phyloP scores from a whole-genome alignment of 2,797 vertebrate species.

The Otolemur crassicaudatus region DNA sequence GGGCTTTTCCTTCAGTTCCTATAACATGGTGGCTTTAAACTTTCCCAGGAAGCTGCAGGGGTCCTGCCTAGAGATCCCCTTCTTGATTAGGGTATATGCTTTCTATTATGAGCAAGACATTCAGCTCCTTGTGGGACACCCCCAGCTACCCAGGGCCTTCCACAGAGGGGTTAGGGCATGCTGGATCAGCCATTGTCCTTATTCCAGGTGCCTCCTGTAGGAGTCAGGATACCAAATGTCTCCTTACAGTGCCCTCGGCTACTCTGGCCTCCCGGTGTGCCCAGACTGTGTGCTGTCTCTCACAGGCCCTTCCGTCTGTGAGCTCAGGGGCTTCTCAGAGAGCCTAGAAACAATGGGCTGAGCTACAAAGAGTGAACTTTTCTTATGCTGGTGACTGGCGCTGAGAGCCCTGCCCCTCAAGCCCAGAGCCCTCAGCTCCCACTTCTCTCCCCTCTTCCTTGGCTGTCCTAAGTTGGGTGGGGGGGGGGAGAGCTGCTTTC shows the following conservation, averaged over 20 bases:
- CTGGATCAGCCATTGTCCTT: neutral
- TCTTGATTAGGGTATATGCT: neutral
- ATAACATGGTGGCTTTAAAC: neutral
- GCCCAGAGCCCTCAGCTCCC: accelerated
- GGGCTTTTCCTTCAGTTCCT: neutral
- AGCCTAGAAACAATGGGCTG: slow-evolving; percentile 16
- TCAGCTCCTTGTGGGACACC: neutral
- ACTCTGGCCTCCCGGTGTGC: neutral
- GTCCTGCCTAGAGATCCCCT: neutral
- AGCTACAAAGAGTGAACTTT: slow-evolving; percentile 45
- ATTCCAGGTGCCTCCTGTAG: neutral
- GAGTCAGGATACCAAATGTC: neutral
- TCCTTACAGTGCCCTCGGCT: neutral
- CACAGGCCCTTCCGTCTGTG: neutral
- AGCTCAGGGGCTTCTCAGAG: accelerated
- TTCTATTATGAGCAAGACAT: neutral
- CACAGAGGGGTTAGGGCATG: neutral
- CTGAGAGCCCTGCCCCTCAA: slow-evolving; percentile 72
- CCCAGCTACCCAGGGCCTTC: neutral
- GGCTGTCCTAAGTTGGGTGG: slow-evolving; percentile 34
- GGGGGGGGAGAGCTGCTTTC: slow-evolving; percentile 71
- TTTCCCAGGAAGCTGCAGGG: neutral
- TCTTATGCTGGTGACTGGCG: slow-evolving; percentile 58
- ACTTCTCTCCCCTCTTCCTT: too few species aligned
- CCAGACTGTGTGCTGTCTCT: neutral